phyloP scores from a whole-genome alignment of 2,888 invertebrate genomes.

The Invenusta paracnida region DNA sequence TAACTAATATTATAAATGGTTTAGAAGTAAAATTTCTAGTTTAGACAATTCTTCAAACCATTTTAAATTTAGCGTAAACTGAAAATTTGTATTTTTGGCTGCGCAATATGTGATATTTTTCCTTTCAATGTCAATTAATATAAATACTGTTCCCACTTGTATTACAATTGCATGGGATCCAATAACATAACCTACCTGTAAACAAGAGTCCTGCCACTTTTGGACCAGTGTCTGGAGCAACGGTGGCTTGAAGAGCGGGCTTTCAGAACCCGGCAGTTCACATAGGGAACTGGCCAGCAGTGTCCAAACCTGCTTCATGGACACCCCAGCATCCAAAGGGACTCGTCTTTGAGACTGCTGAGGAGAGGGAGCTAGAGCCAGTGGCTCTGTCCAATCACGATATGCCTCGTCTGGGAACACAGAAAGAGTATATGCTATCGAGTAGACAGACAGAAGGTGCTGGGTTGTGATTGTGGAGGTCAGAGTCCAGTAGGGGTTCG shows the following conservation, averaged over 20 bases:
- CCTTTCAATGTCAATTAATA: too few relatives aligned
- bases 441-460: conserved; percentile 86
- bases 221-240: conserved; percentile 94
- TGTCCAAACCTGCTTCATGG: conserved; percentile 88
- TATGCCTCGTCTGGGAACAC: conserved; percentile 97
- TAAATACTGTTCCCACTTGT: too few relatives aligned
- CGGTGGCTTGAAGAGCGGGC: conserved; percentile 69
- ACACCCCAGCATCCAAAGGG: conserved; percentile 39
- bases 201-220: conserved; percentile 95
- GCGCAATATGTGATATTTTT: too few relatives aligned
- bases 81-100: too few relatives aligned
- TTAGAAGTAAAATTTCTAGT: too few relatives aligned
- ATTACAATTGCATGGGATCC: too few relatives aligned
- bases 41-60: too few relatives aligned
- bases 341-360: conserved; percentile 41
- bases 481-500: conserved; percentile 77
- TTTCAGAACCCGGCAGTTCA: conserved; percentile 78
- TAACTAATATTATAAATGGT: too few relatives aligned
- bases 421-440: conserved; percentile 81
- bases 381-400: conserved; percentile 46
- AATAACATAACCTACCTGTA: conserved; percentile 80
- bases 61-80: too few relatives aligned
- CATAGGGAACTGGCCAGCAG: conserved; percentile 89
- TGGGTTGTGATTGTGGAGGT: conserved; percentile 89
- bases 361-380: background rate